Percentiles rank a stretch among this genome's conserved stretches.
Evolutionary conservation across 2,888 invertebrate species (phyloP).

Genomic region (Erebia epiphron): DNA sequence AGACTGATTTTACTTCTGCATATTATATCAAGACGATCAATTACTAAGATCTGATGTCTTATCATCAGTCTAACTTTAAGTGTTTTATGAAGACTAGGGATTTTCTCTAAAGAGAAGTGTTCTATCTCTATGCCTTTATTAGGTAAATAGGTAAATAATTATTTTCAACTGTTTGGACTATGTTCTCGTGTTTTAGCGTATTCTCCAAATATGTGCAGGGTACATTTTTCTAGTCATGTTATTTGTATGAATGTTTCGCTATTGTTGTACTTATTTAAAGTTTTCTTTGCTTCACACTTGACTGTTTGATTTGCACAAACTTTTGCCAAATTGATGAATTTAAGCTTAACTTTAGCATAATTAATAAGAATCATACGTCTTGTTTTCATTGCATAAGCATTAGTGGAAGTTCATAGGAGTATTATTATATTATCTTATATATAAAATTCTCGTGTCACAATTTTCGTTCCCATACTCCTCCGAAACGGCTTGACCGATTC

Average conservation of each 20-base stretch:
- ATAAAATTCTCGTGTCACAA: too few relatives aligned
- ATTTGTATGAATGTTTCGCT: slow-evolving; percentile 3
- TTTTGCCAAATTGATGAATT: slow-evolving; percentile 8
- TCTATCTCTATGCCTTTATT: too few relatives aligned
- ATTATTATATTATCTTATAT: too few relatives aligned
- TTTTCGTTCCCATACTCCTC: too few relatives aligned
- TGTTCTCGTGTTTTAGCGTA: slow-evolving; percentile 10
- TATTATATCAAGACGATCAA: slow-evolving; percentile 31
- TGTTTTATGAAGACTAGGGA: neutral
- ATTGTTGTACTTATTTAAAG: neutral
- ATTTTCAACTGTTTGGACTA: neutral
- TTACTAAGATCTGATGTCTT: slow-evolving; percentile 5
- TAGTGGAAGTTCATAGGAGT: too few relatives aligned
- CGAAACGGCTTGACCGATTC: too few relatives aligned
- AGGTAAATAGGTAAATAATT: too few relatives aligned
- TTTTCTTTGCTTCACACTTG: slow-evolving; percentile 6
- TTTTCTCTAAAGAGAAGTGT: too few relatives aligned
- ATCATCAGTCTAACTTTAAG: slow-evolving; percentile 1
- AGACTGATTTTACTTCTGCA: slow-evolving; percentile 43
- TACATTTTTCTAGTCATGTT: slow-evolving; percentile 26
- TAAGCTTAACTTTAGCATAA: neutral
- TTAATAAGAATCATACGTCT: neutral
- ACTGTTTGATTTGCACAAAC: slow-evolving; percentile 24
- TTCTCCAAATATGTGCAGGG: slow-evolving; percentile 26
- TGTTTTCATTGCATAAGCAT: neutral